Conservation (phyloP, 2,113 vertebrate genomes). For the Myotis davidii region DNA sequence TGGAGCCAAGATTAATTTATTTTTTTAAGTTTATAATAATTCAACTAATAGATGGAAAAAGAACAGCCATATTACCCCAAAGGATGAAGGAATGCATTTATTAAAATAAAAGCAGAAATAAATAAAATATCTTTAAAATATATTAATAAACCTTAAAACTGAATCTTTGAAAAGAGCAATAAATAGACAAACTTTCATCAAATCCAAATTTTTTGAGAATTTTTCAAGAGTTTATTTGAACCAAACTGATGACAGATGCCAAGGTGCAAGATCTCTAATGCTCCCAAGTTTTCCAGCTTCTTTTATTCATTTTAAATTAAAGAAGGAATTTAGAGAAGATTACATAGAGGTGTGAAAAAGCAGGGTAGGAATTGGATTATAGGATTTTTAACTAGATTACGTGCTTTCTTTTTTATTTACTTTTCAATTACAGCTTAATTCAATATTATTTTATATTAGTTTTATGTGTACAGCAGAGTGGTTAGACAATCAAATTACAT, state of each 20-base stretch:
- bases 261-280: too few species aligned
- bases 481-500: background rate
- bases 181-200: background rate
- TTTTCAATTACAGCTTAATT: background rate
- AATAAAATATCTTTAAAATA: conserved; percentile 3
- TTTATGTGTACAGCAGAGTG: background rate
- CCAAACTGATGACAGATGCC: background rate
- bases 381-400: background rate
- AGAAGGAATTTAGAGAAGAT: background rate
- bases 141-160: background rate
- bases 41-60: background rate
- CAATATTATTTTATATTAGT: background rate
- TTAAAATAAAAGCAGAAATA: conserved; percentile 34
- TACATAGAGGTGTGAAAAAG: background rate
- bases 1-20: background rate
- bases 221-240: background rate
- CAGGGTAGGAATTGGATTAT: background rate
- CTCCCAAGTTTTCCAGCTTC: background rate
- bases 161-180: conserved; percentile 13
- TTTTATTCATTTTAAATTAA: background rate
- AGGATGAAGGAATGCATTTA: background rate
- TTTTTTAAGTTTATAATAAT: background rate
- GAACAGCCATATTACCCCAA: background rate
- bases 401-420: background rate
- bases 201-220: background rate